Base-by-base conservation (phyloP, 37 sponge, comb jelly and placozoan genomes). In the Corticium candelabrum region DNA sequence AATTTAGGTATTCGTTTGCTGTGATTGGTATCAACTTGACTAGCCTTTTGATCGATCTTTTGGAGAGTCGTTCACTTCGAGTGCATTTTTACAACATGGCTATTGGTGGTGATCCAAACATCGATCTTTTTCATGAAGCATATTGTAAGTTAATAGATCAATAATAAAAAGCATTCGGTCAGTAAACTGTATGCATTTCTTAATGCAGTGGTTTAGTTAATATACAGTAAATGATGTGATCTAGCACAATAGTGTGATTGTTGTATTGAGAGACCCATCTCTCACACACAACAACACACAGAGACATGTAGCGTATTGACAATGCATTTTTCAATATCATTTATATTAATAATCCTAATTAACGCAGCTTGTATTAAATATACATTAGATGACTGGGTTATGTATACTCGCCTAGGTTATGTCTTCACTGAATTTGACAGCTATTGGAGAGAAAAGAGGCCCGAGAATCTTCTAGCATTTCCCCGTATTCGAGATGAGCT, bases 381-480 rank as follows among this genome's bases (percentile, higher is more conserved):
- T n/a, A n/a, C n/a, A n/a, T n/a, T n/a, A n/a, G n/a, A n/a, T n/a
- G n/a, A n/a, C n/a, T n/a, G n/a, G n/a, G n/a, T n/a, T n/a, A n/a
- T n/a, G n/a, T n/a, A n/a, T n/a, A n/a, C n/a, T n/a, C 62, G 35
- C 32, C 40, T 40, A 77, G 82, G 84, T 38, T 34, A 15, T 78
- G 67, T 86, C 80, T 79, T 84, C 11, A 40, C 37, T 32, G 69
- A 78, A n/a, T 88, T 88, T 56, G 90, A 92, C 80, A 5, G 38
- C 41, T 93, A 85, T 38, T 95, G 96, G 96, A 67, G 41, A 34
- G 40, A 73, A 27, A 41, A 71, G 68, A 78, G 87, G 75, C 94
- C 96, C 2, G 88, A 84, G 41, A 89, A 93, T 50, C 74, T 95
- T 39, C 87, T 95, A 90, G 80, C 85, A 36, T 95, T 92, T 72